Evolutionary conservation across 2,797 vertebrate species (phyloP).

Genomic region (Acrocephalus scirpaceus): DNA sequence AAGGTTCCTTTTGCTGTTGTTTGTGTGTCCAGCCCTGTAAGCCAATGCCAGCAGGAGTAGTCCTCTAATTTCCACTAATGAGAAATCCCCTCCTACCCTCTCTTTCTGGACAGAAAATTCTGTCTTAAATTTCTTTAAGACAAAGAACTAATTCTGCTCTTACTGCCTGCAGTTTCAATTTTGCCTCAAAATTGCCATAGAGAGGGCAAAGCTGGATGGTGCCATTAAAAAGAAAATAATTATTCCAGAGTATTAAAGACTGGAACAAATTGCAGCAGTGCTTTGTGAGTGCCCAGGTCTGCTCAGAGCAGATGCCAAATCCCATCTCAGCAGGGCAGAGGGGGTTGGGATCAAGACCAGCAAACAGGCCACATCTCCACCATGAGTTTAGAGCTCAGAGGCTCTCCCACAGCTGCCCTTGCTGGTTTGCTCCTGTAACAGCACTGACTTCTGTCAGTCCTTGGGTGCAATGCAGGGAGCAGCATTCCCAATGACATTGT

Average conservation of each 20-base stretch:
- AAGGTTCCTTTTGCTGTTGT: not conserved
- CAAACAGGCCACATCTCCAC: not conserved
- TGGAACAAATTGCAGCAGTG: not conserved
- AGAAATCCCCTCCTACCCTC: not conserved
- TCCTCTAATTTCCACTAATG: not conserved
- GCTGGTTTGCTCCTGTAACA: not conserved
- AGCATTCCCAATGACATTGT: not conserved
- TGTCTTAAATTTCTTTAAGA: constrained; percentile 41
- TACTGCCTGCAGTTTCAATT: not conserved
- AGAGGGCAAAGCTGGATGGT: not conserved
- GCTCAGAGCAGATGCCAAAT: not conserved
- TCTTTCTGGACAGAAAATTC: constrained; percentile 5
- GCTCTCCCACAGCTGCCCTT: not conserved
- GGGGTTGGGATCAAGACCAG: not conserved
- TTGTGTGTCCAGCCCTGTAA: not conserved
- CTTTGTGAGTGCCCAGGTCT: not conserved
- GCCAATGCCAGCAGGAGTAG: not conserved
- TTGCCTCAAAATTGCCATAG: not conserved
- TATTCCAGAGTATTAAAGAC: not conserved
- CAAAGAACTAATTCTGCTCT: constrained; percentile 33
- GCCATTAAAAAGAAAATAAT: not conserved
- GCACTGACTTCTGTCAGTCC: not conserved
- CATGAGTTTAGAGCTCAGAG: not conserved
- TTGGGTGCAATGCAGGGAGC: not conserved
- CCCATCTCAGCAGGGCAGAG: not conserved